These are phyloP conservation scores for Danionella dracula DNA, from an alignment of 2,797 vertebrate species.

Conservation along the genomic window DNA sequence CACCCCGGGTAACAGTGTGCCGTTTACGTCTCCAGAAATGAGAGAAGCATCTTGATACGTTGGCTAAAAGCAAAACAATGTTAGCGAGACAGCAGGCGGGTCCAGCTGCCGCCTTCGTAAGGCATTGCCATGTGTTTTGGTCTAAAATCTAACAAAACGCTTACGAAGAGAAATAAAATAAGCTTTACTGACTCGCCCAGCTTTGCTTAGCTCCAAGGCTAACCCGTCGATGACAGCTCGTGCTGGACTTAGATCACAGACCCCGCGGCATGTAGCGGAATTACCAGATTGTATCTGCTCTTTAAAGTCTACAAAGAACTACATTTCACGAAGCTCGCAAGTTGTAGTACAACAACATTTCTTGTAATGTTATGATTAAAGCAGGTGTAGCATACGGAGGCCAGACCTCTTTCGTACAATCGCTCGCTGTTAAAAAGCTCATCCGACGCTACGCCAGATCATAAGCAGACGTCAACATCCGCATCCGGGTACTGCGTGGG, in stretches of 20 bases:
- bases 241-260: background rate
- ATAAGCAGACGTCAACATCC: conserved; percentile 57
- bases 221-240: conserved; percentile 29
- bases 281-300: background rate
- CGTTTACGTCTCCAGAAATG: background rate
- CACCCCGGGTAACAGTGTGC: conserved; percentile 1
- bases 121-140: background rate
- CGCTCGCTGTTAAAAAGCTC: conserved; percentile 34
- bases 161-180: too few relatives aligned
- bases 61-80: background rate
- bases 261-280: background rate
- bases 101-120: background rate
- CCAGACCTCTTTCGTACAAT: background rate
- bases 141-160: background rate
- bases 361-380: background rate
- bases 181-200: background rate
- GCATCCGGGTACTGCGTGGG: conserved; percentile 55
- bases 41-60: background rate
- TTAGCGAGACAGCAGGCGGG: background rate
- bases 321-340: background rate
- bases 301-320: background rate
- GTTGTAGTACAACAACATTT: background rate
- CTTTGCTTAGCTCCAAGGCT: conserved; percentile 17
- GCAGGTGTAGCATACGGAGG: background rate
- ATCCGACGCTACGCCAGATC: conserved; percentile 40